A percentile compares a stretch with the other conserved stretches of the same genome.
Evolutionary conservation across 2,888 invertebrate species (phyloP).

Genomic region (Rhogogaster chlorosoma): DNA sequence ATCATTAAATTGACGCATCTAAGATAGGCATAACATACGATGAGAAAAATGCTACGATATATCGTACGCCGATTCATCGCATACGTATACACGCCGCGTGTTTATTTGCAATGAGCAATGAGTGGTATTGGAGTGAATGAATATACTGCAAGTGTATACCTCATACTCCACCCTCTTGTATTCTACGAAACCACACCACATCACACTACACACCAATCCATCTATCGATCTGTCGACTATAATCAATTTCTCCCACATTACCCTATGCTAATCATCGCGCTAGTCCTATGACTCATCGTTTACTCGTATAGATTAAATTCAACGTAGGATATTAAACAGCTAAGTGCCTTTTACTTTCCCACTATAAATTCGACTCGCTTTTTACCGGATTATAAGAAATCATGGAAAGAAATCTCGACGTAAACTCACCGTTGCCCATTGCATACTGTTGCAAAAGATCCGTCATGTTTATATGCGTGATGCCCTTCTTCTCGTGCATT

Average conservation of each 20-base stretch:
- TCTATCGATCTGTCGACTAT: slow-evolving; percentile 16
- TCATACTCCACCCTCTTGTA: neutral
- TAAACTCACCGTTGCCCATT: slow-evolving; percentile 88
- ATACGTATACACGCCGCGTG: neutral
- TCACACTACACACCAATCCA: neutral
- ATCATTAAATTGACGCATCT: neutral
- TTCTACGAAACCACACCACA: neutral
- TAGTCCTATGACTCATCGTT: slow-evolving; percentile 23
- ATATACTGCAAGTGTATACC: neutral
- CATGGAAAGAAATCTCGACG: neutral
- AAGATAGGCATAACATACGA: neutral
- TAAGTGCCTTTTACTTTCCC: neutral
- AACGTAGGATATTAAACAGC: neutral
- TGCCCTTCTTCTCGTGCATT: slow-evolving; percentile 91
- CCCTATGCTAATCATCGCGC: slow-evolving; percentile 23
- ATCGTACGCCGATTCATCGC: neutral
- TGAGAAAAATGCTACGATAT: neutral
- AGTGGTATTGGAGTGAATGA: slow-evolving; percentile 11
- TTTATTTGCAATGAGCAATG: slow-evolving; percentile 13
- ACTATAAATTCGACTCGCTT: neutral
- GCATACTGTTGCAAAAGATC: slow-evolving; percentile 94
- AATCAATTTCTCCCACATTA: slow-evolving; percentile 9
- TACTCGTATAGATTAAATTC: neutral
- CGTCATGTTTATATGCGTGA: slow-evolving; percentile 95
- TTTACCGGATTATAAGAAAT: no score